These are phyloP conservation scores for Eumeta japonica DNA, from an alignment of 1,140 invertebrate species.

Conservation along the genomic window DNA sequence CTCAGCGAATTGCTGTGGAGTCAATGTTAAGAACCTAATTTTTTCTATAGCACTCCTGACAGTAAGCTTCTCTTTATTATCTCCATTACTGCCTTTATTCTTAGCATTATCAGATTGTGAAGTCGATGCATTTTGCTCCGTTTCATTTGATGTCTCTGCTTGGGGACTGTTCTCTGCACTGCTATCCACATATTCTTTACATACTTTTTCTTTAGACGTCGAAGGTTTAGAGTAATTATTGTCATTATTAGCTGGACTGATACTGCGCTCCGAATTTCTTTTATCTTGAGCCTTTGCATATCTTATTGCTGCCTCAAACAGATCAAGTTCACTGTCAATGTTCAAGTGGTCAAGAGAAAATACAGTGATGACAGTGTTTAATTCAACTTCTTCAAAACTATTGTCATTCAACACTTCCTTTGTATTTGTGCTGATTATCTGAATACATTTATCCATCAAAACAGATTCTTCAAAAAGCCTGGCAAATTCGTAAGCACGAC, in stretches of 20 bases:
- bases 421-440: constrained; percentile 75
- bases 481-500: constrained; percentile 81
- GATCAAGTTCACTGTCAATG: constrained; percentile 71
- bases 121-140: constrained; percentile 10
- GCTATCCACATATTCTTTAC: constrained; percentile 39
- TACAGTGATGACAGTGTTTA: constrained; percentile 70
- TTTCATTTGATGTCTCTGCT: constrained; percentile 15
- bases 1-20: constrained; percentile 76
- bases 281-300: constrained; percentile 60
- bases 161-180: constrained; percentile 44
- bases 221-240: no score
- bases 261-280: constrained; percentile 24
- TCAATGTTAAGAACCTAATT: constrained; percentile 74
- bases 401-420: constrained; percentile 70
- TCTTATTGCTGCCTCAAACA: constrained; percentile 70
- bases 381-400: constrained; percentile 73
- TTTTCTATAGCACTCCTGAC: constrained; percentile 64
- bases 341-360: constrained; percentile 72
- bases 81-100: neutral
- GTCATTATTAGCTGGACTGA: constrained; percentile 2
- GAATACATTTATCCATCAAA: constrained; percentile 76
- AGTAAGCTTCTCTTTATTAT: constrained; percentile 28
- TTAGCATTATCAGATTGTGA: neutral
- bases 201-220: no score
- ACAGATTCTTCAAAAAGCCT: constrained; percentile 78